These are phyloP conservation scores for Oxyura jamaicensis DNA, from an alignment of 2,113 vertebrate genomes.

Conservation along the genomic window DNA sequence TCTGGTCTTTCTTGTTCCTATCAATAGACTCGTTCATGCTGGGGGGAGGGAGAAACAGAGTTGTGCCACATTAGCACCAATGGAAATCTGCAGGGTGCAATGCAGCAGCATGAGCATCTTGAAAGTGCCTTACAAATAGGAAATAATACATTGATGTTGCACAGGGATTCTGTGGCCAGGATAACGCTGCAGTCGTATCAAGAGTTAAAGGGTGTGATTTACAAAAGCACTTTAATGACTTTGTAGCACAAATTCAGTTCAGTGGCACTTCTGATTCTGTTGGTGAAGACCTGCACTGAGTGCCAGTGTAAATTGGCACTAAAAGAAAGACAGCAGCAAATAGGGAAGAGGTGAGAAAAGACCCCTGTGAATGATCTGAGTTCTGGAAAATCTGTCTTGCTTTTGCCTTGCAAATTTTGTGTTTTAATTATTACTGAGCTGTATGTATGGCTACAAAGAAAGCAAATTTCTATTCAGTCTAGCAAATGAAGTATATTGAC, in stretches of 20 bases:
- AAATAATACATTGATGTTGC: conserved; percentile 1
- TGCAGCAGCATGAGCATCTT: conserved; percentile 6
- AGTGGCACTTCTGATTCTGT: not conserved
- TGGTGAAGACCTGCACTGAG: not conserved
- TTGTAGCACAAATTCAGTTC: conserved; percentile 17
- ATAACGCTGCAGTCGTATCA: not conserved
- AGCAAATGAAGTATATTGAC: not conserved
- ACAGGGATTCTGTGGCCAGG: not conserved
- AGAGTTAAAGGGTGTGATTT: conserved; percentile 33
- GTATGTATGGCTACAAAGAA: not conserved
- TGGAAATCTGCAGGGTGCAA: conserved; percentile 34
- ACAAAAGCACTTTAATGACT: conserved; percentile 22
- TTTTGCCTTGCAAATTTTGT: not conserved
- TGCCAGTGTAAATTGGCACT: not conserved
- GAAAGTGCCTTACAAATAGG: conserved; percentile 20
- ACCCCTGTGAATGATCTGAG: not conserved
- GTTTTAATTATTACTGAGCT: not conserved
- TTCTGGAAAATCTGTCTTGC: not conserved
- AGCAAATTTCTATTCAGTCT: not conserved
- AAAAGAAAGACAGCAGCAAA: not conserved
- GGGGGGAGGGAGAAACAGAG: not conserved
- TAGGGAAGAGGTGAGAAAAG: not conserved
- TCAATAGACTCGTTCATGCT: not conserved
- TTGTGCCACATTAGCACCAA: not conserved
- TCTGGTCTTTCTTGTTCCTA: conserved; percentile 37